Evolutionary conservation across 2,797 vertebrate genomes (phyloP).

Genomic region (Melanotaenia pygmaea): DNA sequence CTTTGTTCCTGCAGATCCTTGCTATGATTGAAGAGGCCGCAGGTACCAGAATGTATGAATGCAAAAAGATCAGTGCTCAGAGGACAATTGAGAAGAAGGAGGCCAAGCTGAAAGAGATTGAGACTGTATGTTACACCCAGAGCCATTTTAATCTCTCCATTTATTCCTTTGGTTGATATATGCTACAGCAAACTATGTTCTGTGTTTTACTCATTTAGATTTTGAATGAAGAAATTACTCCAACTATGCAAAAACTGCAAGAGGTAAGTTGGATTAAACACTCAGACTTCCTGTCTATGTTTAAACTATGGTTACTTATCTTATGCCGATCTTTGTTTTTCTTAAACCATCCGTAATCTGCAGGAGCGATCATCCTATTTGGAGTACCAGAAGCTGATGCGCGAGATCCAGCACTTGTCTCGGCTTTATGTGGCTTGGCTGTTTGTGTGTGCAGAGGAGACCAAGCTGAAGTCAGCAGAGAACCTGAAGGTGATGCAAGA

Average conservation of each 20-base stretch:
- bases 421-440: conserved; percentile 89
- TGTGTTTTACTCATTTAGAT: conserved; percentile 80
- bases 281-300: background rate
- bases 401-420: conserved; percentile 89
- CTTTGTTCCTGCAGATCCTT: conserved; percentile 85
- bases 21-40: conserved; percentile 98
- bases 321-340: background rate
- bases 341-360: background rate
- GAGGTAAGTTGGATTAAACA: conserved; percentile 80
- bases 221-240: conserved; percentile 93
- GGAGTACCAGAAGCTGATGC: conserved; percentile 92
- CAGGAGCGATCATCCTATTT: conserved; percentile 91
- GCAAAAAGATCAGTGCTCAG: conserved; percentile 91
- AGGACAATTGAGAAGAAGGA: conserved; percentile 98
- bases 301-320: background rate
- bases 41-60: conserved; percentile 97
- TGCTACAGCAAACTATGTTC: background rate
- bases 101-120: conserved; percentile 90
- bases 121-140: conserved; percentile 80
- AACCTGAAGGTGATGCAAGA: conserved; percentile 87
- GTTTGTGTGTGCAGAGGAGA: conserved; percentile 91
- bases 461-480: conserved; percentile 83
- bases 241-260: conserved; percentile 92
- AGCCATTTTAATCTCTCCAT: background rate
- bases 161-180: background rate